phyloP scores from a whole-genome alignment of 2,113 vertebrate species.

The Gnathochromis pfefferi region DNA sequence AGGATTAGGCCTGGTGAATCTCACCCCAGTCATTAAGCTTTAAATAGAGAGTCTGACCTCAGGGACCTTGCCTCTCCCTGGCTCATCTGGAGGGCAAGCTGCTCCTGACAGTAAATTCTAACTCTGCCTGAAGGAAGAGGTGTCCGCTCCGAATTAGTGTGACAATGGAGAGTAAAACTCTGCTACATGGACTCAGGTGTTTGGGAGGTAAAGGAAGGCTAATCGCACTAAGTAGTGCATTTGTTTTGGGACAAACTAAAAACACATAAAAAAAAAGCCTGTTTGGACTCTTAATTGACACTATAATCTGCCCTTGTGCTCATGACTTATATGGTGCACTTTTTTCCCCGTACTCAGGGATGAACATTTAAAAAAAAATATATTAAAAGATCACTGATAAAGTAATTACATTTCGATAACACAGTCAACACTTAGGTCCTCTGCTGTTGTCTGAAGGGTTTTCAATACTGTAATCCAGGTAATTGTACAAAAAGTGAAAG shows the following conservation, averaged over 20 bases:
- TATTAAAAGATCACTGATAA: not conserved
- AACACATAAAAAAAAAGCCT: not conserved
- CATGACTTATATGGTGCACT: not conserved
- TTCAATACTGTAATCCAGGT: not conserved
- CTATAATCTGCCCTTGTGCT: not conserved
- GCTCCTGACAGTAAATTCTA: constrained; percentile 38
- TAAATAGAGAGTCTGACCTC: constrained; percentile 50
- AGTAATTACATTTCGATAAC: not conserved
- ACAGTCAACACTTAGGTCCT: not conserved
- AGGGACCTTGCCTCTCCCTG: constrained; percentile 22
- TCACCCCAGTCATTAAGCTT: constrained; percentile 49
- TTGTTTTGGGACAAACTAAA: constrained; percentile 27
- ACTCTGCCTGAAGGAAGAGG: constrained; percentile 12
- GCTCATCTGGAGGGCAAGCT: constrained; percentile 56
- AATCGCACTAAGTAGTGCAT: constrained; percentile 29
- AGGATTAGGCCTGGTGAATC: constrained; percentile 32
- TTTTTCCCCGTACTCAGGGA: not conserved
- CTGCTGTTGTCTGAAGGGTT: not conserved
- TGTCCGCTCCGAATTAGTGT: constrained; percentile 21
- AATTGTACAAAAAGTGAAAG: constrained; percentile 25
- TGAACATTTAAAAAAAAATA: not conserved
- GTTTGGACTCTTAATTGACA: not conserved
- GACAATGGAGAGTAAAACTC: not conserved
- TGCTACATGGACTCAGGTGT: not conserved
- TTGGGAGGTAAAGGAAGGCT: not conserved